phyloP scores from a whole-genome alignment of 92 coral and sea anemone species.

The Blastomussa wellsi region DNA sequence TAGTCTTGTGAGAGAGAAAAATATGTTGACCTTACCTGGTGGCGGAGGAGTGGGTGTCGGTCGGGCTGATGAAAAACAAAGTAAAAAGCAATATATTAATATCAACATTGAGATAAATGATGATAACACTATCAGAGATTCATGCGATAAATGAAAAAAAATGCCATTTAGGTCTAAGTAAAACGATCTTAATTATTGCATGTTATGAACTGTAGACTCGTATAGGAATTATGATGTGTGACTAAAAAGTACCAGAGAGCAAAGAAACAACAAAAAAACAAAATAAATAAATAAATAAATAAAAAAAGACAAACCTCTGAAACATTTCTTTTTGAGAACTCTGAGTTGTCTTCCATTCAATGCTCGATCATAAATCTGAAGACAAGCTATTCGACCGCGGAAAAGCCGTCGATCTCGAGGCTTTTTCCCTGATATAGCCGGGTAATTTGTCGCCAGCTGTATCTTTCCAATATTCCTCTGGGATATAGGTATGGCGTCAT shows the following conservation, averaged over 20 bases:
- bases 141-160: not conserved
- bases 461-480: slow-evolving; percentile 71
- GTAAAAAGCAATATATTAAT: not conserved
- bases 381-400: slow-evolving; percentile 77
- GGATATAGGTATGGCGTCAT: slow-evolving; percentile 62
- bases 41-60: slow-evolving; percentile 60
- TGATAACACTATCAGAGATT: not conserved
- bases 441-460: slow-evolving; percentile 72
- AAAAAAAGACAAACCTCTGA: slow-evolving; percentile 61
- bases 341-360: slow-evolving; percentile 66
- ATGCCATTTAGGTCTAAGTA: too few species aligned
- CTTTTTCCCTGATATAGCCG: slow-evolving; percentile 72
- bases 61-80: slow-evolving; percentile 38
- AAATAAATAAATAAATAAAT: too few species aligned
- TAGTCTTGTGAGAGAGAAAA: not conserved
- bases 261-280: too few species aligned
- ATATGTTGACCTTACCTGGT: slow-evolving; percentile 42
- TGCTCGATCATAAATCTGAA: slow-evolving; percentile 71
- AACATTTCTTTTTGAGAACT: slow-evolving; percentile 56
- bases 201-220: too few species aligned
- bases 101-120: not conserved
- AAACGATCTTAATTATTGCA: too few species aligned
- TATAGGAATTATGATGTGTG: too few species aligned
- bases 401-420: slow-evolving; percentile 54
- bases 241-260: too few species aligned